These are phyloP conservation scores for Microcebus ravelobensis DNA, from an alignment of 2,113 vertebrate species.

Conservation along the genomic window DNA sequence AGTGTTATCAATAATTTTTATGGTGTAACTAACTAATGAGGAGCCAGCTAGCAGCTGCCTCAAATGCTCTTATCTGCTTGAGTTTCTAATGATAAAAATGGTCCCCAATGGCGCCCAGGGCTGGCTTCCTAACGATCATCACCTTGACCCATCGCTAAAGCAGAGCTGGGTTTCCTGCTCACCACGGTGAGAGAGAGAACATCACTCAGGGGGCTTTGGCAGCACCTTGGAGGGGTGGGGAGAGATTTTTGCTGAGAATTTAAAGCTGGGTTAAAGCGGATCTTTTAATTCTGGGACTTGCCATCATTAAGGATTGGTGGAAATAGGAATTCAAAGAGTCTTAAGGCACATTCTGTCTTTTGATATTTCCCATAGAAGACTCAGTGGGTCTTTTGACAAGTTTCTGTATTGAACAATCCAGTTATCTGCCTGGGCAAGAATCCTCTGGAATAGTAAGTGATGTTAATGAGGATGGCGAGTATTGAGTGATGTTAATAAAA, in stretches of 20 bases:
- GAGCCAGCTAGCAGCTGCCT: background rate
- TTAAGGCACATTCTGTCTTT: background rate
- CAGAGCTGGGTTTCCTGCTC: background rate
- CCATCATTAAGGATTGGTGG: background rate
- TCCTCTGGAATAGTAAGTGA: background rate
- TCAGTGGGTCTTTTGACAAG: background rate
- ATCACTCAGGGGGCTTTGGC: background rate
- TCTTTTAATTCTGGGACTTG: background rate
- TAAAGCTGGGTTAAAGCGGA: background rate
- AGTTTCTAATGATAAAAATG: background rate
- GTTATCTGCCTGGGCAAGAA: background rate
- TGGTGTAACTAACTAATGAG: background rate
- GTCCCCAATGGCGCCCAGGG: rapidly evolving
- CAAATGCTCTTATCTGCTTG: no score
- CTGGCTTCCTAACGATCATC: no score
- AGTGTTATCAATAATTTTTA: background rate
- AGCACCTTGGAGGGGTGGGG: background rate
- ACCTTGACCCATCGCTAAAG: background rate
- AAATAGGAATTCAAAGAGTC: background rate
- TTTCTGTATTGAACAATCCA: background rate
- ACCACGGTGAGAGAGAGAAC: rapidly evolving
- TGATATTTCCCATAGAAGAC: background rate
- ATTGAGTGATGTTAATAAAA: background rate
- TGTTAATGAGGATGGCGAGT: background rate
- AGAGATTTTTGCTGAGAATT: background rate